These are phyloP conservation scores for Lineus longissimus DNA, from an alignment of 1,140 invertebrate species.

Conservation along the genomic window DNA sequence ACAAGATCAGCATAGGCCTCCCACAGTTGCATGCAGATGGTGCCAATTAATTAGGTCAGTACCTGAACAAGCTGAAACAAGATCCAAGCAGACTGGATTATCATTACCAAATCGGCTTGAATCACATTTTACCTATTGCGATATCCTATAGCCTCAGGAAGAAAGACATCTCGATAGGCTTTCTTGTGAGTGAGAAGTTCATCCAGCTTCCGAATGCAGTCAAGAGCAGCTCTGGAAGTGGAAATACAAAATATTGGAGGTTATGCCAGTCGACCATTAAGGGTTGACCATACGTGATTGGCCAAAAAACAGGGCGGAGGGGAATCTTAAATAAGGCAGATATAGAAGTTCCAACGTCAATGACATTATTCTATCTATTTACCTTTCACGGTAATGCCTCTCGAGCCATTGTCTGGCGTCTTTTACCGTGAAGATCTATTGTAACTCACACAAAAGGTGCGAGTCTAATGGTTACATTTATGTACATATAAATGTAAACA, in stretches of 20 bases:
- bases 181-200: slow-evolving; percentile 46
- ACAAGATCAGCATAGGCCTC: too few relatives aligned
- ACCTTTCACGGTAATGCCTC: neutral
- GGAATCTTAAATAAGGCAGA: neutral
- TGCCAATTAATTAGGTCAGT: too few relatives aligned
- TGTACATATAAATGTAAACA: too few relatives aligned
- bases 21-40: too few relatives aligned
- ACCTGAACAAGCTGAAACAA: too few relatives aligned
- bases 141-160: slow-evolving; percentile 46
- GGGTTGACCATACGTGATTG: neutral
- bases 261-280: neutral
- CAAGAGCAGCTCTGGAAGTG: slow-evolving; percentile 39
- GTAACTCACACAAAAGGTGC: too few relatives aligned
- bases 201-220: slow-evolving; percentile 46
- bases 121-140: slow-evolving; percentile 37
- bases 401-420: too few relatives aligned
- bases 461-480: neutral
- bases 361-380: neutral
- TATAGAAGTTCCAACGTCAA: neutral
- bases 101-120: too few relatives aligned
- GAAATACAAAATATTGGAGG: neutral
- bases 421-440: too few relatives aligned
- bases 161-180: slow-evolving; percentile 49
- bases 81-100: too few relatives aligned
- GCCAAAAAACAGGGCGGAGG: neutral